phyloP scores from a whole-genome alignment of 2,888 invertebrate species.

The Andrena marginata region DNA sequence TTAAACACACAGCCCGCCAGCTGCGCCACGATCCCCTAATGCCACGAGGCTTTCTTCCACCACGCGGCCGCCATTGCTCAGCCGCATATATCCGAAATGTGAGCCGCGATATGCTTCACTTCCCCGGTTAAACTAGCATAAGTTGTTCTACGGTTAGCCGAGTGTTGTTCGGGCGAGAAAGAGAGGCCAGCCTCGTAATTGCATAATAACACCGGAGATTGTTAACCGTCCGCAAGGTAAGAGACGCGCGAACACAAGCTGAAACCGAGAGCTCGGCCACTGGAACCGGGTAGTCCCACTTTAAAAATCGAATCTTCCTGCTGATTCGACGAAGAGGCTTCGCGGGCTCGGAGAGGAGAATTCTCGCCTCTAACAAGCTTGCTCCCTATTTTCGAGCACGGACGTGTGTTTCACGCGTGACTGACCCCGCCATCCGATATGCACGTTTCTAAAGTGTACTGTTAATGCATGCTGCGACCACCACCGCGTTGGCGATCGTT shows the following conservation, averaged over 20 bases:
- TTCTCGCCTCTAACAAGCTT: too few species aligned
- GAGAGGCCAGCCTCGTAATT: conserved; percentile 38
- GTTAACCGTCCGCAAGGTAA: conserved; percentile 27
- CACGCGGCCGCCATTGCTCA: conserved; percentile 15
- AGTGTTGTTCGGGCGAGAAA: conserved; percentile 23
- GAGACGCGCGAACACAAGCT: background rate
- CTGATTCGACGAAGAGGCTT: too few species aligned
- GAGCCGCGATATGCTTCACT: conserved; percentile 58
- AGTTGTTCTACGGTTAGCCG: conserved; percentile 47
- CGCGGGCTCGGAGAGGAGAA: too few species aligned
- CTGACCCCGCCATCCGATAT: too few species aligned
- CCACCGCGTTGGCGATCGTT: background rate
- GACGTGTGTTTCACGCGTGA: too few species aligned
- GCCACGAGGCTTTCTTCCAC: conserved; percentile 39
- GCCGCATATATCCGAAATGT: conserved; percentile 55
- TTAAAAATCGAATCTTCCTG: too few species aligned
- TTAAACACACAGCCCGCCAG: background rate
- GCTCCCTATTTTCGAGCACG: too few species aligned
- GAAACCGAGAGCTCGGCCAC: background rate
- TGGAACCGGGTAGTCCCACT: too few species aligned
- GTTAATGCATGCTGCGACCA: background rate
- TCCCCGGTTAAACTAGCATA: conserved; percentile 52
- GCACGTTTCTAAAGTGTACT: background rate
- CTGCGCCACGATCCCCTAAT: conserved; percentile 17
- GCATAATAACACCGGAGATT: conserved; percentile 38